Evolutionary conservation across 2,113 vertebrate species (phyloP).

Genomic region (Phaethon lepturus): DNA sequence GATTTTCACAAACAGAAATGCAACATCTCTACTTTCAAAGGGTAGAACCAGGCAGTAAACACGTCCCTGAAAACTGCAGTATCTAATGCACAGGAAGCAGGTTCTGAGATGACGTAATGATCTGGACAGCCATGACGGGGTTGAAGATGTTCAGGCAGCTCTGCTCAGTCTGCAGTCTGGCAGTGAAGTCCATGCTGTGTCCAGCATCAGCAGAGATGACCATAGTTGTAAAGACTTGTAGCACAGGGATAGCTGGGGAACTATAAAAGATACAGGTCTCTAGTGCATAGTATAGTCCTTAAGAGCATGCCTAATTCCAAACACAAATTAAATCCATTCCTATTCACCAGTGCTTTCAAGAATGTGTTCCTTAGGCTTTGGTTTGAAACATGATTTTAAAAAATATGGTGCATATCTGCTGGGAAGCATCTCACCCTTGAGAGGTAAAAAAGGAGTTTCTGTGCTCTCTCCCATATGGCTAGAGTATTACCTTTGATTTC

Average conservation of each 20-base stretch:
- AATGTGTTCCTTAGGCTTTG: not conserved
- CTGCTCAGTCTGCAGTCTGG: not conserved
- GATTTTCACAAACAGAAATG: not conserved
- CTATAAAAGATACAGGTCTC: not conserved
- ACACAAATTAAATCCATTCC: not conserved
- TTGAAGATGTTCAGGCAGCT: not conserved
- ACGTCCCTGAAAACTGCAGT: not conserved
- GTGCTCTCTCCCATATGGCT: not conserved
- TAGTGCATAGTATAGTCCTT: fast-evolving
- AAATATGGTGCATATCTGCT: not conserved
- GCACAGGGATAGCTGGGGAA: not conserved
- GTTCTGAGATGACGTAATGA: not conserved
- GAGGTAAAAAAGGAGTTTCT: not conserved
- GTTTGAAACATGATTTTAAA: not conserved
- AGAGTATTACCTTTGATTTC: not conserved
- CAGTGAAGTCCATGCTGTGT: not conserved
- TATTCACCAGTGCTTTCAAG: not conserved
- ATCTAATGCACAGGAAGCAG: not conserved
- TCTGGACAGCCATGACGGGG: fast-evolving
- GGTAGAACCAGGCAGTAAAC: not conserved
- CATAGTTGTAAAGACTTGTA: not conserved
- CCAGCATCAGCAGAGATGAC: not conserved
- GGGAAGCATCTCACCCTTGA: not conserved
- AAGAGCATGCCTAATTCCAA: not conserved
- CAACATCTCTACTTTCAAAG: not conserved